Percentiles rank a stretch among this genome's conserved stretches.
Conservation (phyloP, 2,797 vertebrate genomes). For the Pelochelys cantorii region DNA sequence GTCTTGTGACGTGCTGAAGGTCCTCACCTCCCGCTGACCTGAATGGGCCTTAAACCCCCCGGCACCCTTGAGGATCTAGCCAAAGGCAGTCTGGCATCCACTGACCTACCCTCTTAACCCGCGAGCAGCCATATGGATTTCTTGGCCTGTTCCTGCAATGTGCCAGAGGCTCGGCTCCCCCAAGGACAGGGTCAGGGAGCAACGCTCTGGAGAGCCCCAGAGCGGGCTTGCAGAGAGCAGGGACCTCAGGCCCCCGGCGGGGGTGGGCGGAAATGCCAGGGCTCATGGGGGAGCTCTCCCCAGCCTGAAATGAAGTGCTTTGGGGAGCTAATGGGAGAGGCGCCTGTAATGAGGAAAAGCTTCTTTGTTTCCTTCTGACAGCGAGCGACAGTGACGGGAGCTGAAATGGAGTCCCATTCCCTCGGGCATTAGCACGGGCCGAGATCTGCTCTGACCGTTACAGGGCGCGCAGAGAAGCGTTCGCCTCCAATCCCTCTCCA, state of each 20-base stretch:
- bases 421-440: not conserved
- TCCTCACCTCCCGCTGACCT: not conserved
- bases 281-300: not conserved
- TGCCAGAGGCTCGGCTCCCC: not conserved
- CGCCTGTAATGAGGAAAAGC: not conserved
- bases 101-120: not conserved
- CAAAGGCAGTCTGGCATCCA: not conserved
- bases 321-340: not conserved
- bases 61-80: not conserved
- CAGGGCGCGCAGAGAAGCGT: not conserved
- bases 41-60: not conserved
- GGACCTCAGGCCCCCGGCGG: not conserved
- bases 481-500: not conserved
- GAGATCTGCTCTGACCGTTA: slow-evolving; percentile 38
- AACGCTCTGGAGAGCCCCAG: not conserved
- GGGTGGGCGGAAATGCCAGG: not conserved
- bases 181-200: not conserved
- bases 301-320: rapidly evolving
- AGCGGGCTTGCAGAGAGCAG: not conserved
- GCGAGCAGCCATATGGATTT: not conserved
- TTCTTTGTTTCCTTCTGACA: not conserved
- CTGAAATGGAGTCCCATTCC: slow-evolving; percentile 48
- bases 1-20: not conserved
- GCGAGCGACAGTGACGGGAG: slow-evolving; percentile 29
- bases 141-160: not conserved